Percentiles rank a stretch among this genome's conserved stretches.
Conservation (phyloP, 1,140 invertebrate genomes). For the Caerostris darwini region DNA sequence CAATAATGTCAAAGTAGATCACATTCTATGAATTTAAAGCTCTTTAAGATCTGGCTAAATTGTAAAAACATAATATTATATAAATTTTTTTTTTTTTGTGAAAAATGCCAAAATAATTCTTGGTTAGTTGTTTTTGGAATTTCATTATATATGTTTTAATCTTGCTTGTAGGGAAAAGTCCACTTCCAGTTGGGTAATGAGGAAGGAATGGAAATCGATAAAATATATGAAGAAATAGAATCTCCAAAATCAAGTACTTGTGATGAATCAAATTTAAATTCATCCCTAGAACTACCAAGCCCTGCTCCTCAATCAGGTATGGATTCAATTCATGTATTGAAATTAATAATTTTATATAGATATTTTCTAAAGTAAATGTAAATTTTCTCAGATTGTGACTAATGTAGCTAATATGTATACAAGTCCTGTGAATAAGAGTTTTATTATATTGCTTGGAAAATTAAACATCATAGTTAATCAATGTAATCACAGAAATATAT, state of each 20-base stretch:
- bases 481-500: too few relatives aligned
- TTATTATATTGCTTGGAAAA: too few relatives aligned
- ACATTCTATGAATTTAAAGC: too few relatives aligned
- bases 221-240: not conserved
- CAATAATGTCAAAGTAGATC: too few relatives aligned
- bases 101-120: too few relatives aligned
- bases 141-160: not conserved
- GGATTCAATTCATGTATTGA: not conserved
- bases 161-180: not conserved
- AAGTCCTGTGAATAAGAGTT: too few relatives aligned
- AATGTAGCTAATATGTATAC: too few relatives aligned
- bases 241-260: slow-evolving; percentile 80
- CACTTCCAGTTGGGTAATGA: not conserved
- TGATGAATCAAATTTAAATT: slow-evolving; percentile 22
- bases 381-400: not conserved
- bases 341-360: not conserved
- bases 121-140: too few relatives aligned
- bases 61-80: too few relatives aligned
- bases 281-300: slow-evolving; percentile 78
- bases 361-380: not conserved
- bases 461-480: too few relatives aligned
- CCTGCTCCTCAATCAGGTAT: slow-evolving; percentile 57
- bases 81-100: too few relatives aligned
- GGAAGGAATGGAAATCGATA: not conserved
- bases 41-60: too few relatives aligned